phyloP scores from a whole-genome alignment of 2,113 vertebrate species.

The Dissostichus mawsoni region DNA sequence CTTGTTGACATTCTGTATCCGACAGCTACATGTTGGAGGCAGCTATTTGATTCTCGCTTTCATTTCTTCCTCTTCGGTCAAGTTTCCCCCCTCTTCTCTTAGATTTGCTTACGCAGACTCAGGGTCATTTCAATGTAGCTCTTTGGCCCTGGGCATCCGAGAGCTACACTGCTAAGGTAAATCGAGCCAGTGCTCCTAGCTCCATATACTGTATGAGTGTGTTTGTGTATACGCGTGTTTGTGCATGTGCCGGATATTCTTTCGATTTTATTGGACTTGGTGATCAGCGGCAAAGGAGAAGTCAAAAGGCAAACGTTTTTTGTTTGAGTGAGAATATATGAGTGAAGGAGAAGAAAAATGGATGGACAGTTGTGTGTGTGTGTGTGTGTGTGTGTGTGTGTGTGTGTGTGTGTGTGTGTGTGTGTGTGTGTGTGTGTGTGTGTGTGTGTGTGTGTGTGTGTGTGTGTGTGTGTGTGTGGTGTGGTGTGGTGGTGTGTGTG shows the following conservation, averaged over 20 bases:
- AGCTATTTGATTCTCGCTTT: slow-evolving; percentile 44
- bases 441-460: neutral
- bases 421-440: neutral
- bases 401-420: neutral
- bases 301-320: slow-evolving; percentile 65
- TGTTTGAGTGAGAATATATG: slow-evolving; percentile 54
- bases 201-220: neutral
- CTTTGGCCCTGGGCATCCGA: slow-evolving; percentile 47
- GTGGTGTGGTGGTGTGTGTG: neutral
- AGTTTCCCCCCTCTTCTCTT: slow-evolving; percentile 38
- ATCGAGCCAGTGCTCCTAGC: slow-evolving; percentile 31
- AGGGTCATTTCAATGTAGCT: slow-evolving; percentile 76
- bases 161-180: slow-evolving; percentile 59
- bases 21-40: slow-evolving; percentile 36
- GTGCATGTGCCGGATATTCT: slow-evolving; percentile 47
- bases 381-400: neutral
- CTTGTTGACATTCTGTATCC: slow-evolving; percentile 56
- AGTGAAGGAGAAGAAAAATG: slow-evolving; percentile 3
- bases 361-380: neutral
- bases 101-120: slow-evolving; percentile 66
- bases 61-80: slow-evolving; percentile 37
- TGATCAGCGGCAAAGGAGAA: slow-evolving; percentile 45
- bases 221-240: slow-evolving; percentile 1
- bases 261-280: slow-evolving; percentile 59
- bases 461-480: neutral